phyloP scores from a whole-genome alignment of 2,797 vertebrate species.

The Anisognathus igniventris region DNA sequence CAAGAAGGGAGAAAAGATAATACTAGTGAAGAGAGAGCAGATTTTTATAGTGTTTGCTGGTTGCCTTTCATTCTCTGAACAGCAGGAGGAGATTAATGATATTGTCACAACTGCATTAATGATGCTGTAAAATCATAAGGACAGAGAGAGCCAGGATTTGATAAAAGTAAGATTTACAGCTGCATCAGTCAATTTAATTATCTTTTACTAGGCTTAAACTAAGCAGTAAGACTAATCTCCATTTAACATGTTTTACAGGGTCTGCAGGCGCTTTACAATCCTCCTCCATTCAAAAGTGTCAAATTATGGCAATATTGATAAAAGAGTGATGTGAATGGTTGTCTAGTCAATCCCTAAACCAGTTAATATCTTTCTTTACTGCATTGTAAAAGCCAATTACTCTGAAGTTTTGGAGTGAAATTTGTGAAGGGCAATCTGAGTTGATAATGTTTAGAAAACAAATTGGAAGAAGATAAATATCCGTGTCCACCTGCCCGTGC shows the following conservation, averaged over 20 bases:
- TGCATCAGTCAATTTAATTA: slow-evolving; percentile 79
- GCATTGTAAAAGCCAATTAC: slow-evolving; percentile 78
- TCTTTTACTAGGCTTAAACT: slow-evolving; percentile 75
- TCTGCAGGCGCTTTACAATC: slow-evolving; percentile 75
- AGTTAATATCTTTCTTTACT: slow-evolving; percentile 73
- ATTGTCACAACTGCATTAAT: slow-evolving; percentile 70
- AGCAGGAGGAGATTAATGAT: slow-evolving; percentile 55
- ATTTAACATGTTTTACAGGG: slow-evolving; percentile 71
- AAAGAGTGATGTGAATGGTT: slow-evolving; percentile 61
- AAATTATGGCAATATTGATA: slow-evolving; percentile 81
- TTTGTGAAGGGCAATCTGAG: slow-evolving; percentile 69
- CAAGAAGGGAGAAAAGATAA: not conserved
- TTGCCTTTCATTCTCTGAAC: slow-evolving; percentile 4
- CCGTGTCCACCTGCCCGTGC: not conserved
- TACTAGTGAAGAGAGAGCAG: not conserved
- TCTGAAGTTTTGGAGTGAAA: slow-evolving; percentile 71
- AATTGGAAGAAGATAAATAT: slow-evolving; percentile 59
- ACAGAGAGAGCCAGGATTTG: slow-evolving; percentile 64
- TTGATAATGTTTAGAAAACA: slow-evolving; percentile 76
- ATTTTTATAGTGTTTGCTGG: slow-evolving; percentile 8
- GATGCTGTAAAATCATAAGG: slow-evolving; percentile 77
- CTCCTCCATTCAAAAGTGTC: slow-evolving; percentile 73
- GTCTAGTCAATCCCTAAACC: slow-evolving; percentile 60
- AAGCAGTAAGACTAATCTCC: slow-evolving; percentile 75
- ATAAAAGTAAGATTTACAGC: slow-evolving; percentile 79